Evolutionary conservation across 2,888 invertebrate genomes (phyloP).

Genomic region (Parnassius mnemosyne): DNA sequence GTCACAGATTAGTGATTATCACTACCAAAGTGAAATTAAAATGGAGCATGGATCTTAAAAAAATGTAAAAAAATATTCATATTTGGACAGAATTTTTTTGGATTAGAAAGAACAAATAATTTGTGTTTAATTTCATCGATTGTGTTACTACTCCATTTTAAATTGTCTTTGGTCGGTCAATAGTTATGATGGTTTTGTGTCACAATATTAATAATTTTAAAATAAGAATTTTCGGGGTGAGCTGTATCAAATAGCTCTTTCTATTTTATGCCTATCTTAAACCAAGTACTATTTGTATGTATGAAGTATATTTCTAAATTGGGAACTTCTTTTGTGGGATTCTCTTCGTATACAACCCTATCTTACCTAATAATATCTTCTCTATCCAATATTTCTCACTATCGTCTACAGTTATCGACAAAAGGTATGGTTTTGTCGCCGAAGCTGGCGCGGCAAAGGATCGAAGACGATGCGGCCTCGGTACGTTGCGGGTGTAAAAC

Average conservation of each 20-base stretch:
- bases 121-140: too few relatives aligned
- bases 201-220: too few relatives aligned
- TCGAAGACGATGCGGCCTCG: slow-evolving; percentile 51
- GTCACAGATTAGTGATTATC: neutral
- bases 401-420: slow-evolving; percentile 63
- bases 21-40: slow-evolving; percentile 1
- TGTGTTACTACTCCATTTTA: neutral
- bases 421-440: slow-evolving; percentile 69
- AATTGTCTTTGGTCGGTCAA: slow-evolving; percentile 4
- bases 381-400: slow-evolving; percentile 41
- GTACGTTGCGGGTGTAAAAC: slow-evolving; percentile 55
- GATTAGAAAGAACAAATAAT: too few relatives aligned
- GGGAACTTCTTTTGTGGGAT: slow-evolving; percentile 5
- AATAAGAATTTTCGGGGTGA: neutral
- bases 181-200: neutral
- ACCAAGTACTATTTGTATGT: slow-evolving; percentile 6
- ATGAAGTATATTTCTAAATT: slow-evolving; percentile 2
- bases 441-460: slow-evolving; percentile 60
- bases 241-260: slow-evolving; percentile 1
- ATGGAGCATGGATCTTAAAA: neutral
- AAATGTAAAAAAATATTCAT: too few relatives aligned
- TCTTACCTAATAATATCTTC: slow-evolving; percentile 25
- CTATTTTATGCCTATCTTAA: slow-evolving; percentile 9
- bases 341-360: slow-evolving; percentile 6
- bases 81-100: too few relatives aligned